A percentile compares a stretch with the other conserved stretches of the same genome.
These are phyloP conservation scores for Anoplophora glabripennis DNA, from an alignment of 1,140 invertebrate genomes.

Conservation along the genomic window DNA sequence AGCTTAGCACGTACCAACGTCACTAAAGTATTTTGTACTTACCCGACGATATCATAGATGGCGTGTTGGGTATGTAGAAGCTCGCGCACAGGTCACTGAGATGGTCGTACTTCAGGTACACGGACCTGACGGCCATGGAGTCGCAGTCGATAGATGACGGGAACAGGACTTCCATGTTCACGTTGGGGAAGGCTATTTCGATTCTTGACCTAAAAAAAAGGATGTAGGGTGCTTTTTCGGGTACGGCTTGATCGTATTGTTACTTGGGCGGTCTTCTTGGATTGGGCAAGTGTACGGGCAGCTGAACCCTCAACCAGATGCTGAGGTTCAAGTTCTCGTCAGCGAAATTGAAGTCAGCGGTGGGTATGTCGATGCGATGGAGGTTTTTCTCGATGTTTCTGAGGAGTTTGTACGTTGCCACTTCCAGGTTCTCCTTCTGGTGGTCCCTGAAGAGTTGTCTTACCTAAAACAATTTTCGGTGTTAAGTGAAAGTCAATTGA, in stretches of 20 bases:
- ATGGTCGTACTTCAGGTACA: slow-evolving; percentile 63
- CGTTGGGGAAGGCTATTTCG: slow-evolving; percentile 57
- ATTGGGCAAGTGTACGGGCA: slow-evolving; percentile 49
- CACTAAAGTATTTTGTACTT: neutral
- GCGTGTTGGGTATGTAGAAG: slow-evolving; percentile 41
- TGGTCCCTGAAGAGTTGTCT: slow-evolving; percentile 50
- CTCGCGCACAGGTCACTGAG: slow-evolving; percentile 52
- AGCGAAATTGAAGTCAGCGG: slow-evolving; percentile 50
- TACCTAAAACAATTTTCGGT: slow-evolving; percentile 39
- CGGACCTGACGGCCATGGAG: slow-evolving; percentile 55
- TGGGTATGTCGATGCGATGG: slow-evolving; percentile 51
- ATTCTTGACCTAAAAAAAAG: slow-evolving; percentile 46
- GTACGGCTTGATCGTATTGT: neutral
- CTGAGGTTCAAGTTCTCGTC: slow-evolving; percentile 52
- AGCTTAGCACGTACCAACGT: neutral
- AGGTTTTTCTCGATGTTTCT: slow-evolving; percentile 55
- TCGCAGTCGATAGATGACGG: slow-evolving; percentile 51
- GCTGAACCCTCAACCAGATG: slow-evolving; percentile 53
- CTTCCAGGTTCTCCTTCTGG: slow-evolving; percentile 52
- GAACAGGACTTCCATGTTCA: slow-evolving; percentile 56
- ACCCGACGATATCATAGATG: slow-evolving; percentile 34
- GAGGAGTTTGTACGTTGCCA: slow-evolving; percentile 53
- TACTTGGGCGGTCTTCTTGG: slow-evolving; percentile 39
- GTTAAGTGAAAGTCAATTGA: too few relatives aligned
- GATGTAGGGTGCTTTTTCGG: too few relatives aligned